Evolutionary conservation across 2,888 invertebrate genomes (phyloP), one percentile per base, ranked within the genome.

Genomic region (Emmelina monodactyla): DNA sequence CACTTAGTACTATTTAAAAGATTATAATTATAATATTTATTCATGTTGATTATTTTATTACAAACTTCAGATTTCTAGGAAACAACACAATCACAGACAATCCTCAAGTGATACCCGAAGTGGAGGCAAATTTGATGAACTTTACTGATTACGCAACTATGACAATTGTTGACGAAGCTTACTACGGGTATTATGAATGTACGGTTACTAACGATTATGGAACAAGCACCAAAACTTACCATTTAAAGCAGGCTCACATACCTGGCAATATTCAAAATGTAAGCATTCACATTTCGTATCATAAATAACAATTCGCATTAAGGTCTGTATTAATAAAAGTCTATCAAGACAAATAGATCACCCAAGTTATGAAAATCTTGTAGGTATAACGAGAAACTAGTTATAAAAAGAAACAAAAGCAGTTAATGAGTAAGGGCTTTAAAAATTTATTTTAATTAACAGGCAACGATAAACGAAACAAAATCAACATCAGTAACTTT

Each of bases 171-270:
- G 47, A 56, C 5, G 50, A 50, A 16, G 50, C 55, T 11, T 42
- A 57, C 1, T 78, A 59, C 32, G 78, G 78, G 16, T 41, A 45
- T 12, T 78, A 67, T 33, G 56, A 58, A 34, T 78, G 78, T 37
- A 45, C 33, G 6, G 72, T 61, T 2, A 46, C 28, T 5, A 79
- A 79, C 35, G 38, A 48, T 3, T 46, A 49, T 14, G 78, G 78
- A 0, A 42, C 47, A 34, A 51, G 52, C 0, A 51, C 42, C 3
- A 76, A 71, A 47, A 37, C 39, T 1, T 55, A 66, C 14, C 40
- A 44, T 9, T 51, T 78, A 3, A 51, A 40, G 31, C 50, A 66
- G 54, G 76, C 65, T 22, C 61, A 57, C 38, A 41, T 41, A 4
- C 78, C 78, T 16, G 49, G 56, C 1, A 13, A 37, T 5, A 44